Percentiles rank a stretch among this genome's conserved stretches.
These are phyloP conservation scores for Plagodis pulveraria DNA, from an alignment of 2,888 invertebrate genomes.

Conservation along the genomic window DNA sequence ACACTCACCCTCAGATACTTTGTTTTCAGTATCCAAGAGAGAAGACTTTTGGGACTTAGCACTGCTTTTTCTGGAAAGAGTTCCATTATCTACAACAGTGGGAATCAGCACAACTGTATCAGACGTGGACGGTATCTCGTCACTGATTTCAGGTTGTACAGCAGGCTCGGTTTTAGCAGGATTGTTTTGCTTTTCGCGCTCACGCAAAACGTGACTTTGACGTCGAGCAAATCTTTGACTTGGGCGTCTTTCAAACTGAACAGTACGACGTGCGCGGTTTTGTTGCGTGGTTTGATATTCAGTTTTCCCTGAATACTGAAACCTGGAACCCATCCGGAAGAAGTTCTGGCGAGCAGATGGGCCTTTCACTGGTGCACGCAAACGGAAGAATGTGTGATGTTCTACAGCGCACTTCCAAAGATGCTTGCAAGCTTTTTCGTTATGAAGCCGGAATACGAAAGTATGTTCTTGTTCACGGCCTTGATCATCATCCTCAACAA, in stretches of 20 bases:
- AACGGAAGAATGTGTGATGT: constrained; percentile 99
- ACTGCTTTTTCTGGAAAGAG: constrained; percentile 82
- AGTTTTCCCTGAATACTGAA: constrained; percentile 97
- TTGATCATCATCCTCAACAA: constrained; percentile 99
- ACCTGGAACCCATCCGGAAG: constrained; percentile 99
- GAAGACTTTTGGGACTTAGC: constrained; percentile 84
- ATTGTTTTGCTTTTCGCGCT: constrained; percentile 87
- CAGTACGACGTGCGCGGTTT: constrained; percentile 95
- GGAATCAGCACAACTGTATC: constrained; percentile 44
- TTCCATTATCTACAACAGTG: constrained; percentile 49
- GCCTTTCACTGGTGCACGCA: constrained; percentile 95
- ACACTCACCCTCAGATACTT: constrained; percentile 59
- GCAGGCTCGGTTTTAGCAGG: constrained; percentile 60
- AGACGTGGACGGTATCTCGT: constrained; percentile 65
- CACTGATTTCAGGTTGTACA: constrained; percentile 55
- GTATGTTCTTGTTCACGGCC: constrained; percentile 99
- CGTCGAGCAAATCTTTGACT: constrained; percentile 98
- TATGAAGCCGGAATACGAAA: constrained; percentile 97
- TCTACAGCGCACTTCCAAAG: constrained; percentile 99
- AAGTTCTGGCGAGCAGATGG: constrained; percentile 97
- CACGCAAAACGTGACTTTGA: constrained; percentile 94
- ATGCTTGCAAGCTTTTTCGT: constrained; percentile 99
- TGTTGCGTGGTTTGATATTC: constrained; percentile 98
- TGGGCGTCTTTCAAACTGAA: constrained; percentile 98
- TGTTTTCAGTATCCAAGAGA: constrained; percentile 56